Evolutionary conservation across 92 coral and sea anemone species (phyloP), one percentile per base, ranked within the genome.

Genomic region (Phenganax subtilis): DNA sequence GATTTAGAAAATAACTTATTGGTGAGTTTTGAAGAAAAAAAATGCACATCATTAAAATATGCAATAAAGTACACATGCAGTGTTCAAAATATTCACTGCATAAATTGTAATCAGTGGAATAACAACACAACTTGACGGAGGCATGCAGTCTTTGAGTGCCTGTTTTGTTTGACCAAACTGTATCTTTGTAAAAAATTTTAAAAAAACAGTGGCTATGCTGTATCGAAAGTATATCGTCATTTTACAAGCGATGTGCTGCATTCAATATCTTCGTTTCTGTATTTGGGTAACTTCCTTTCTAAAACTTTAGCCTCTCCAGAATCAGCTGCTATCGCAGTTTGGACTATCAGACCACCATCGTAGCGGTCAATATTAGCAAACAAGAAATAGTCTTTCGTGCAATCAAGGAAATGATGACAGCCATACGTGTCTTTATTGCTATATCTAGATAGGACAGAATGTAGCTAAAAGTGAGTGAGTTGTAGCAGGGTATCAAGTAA

Each of bases 371-470:
- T 54, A 2, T 31, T 75, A 3, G 20, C 64, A 9, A 75, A 54
- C n/a, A 31, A 75, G 64, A 14, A 75, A 12, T 75, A 57, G 55
- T 75, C 79, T 17, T 75, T 75, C 55, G 20, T 54, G 55, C 54
- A 75, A 25, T 54, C 14, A 54, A 31, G 17, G 20, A 3, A 3
- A 5, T 54, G 30, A 25, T 6, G 20, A 17, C 79, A 75, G 55
- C 79, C 79, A 54, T 75, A 75, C 11, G 5, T 10, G 79, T 51
- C 79, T 75, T 54, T n/a, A 28, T 52, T n/a, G 14, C 11, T 53
- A 63, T 75, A 75, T 57, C 79, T 75, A 57, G 28, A 75, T 37
- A 37, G 47, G 47, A 37, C 25, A 20, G 47, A 37, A 37, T 37
- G 47, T 37, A 37, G 47, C 47, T 5, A 37, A 37, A 1, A 37